phyloP scores from a whole-genome alignment of 2,888 invertebrate species.

The Vanessa cardui region DNA sequence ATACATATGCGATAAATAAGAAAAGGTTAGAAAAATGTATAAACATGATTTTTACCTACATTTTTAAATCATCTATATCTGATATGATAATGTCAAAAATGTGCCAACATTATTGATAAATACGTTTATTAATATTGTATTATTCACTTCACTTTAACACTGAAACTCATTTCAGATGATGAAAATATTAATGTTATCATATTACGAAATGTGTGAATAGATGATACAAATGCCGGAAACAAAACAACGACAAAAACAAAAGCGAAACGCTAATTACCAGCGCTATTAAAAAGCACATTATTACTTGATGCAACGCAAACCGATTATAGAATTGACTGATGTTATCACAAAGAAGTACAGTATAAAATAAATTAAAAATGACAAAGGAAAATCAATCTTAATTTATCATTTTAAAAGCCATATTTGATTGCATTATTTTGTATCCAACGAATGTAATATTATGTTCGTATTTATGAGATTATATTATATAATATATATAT shows the following conservation, averaged over 20 bases:
- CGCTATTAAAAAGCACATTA: slow-evolving; percentile 8
- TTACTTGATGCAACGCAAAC: slow-evolving; percentile 11
- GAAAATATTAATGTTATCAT: background rate
- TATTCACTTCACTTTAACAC: no score
- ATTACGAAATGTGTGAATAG: background rate
- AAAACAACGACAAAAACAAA: slow-evolving; percentile 15
- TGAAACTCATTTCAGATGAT: no score
- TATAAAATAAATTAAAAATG: background rate
- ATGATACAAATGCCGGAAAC: slow-evolving; percentile 12
- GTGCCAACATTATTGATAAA: no score
- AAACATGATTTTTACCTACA: no score
- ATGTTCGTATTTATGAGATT: no score
- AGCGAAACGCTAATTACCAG: background rate
- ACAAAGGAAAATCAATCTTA: background rate
- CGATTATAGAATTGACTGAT: slow-evolving; percentile 18
- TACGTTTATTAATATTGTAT: no score
- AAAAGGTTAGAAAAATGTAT: no score
- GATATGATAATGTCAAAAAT: no score
- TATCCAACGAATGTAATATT: background rate
- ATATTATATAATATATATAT: no score
- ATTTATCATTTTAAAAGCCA: background rate
- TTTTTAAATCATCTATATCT: no score
- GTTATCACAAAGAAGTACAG: background rate
- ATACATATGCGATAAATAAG: no score
- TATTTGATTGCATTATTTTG: background rate